phyloP scores from a whole-genome alignment of 2,113 vertebrate genomes.

The Anarhynchus alexandrinus region DNA sequence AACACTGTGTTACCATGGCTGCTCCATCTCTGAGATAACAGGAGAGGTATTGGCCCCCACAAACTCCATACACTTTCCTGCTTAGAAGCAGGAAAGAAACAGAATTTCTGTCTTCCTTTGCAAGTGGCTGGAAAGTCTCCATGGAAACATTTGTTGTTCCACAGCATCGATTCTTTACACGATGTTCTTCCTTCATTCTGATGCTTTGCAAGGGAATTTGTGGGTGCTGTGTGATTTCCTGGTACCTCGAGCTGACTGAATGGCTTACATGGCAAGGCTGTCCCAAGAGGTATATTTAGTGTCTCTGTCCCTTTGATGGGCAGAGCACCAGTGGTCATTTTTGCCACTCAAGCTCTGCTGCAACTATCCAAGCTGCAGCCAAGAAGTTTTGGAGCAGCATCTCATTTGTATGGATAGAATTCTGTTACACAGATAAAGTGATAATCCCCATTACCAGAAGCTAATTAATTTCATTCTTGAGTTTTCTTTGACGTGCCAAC shows the following conservation, averaged over 20 bases:
- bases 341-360: conserved; percentile 12
- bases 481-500: conserved; percentile 2
- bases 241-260: not conserved
- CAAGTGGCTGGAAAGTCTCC: not conserved
- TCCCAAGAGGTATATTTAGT: not conserved
- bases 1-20: not conserved
- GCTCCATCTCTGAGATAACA: not conserved
- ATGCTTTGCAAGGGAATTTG: not conserved
- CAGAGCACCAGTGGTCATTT: not conserved
- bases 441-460: not conserved
- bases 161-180: not conserved
- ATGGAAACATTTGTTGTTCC: conserved; percentile 29
- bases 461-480: conserved; percentile 32
- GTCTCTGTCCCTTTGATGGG: not conserved
- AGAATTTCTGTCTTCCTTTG: not conserved
- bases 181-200: not conserved
- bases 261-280: not conserved
- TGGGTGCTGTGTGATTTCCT: not conserved
- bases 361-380: not conserved
- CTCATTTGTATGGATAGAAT: not conserved
- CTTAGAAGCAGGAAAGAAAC: not conserved
- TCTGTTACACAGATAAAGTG: not conserved
- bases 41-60: not conserved
- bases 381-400: not conserved
- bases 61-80: not conserved